phyloP scores from a whole-genome alignment of 2,888 invertebrate species.

The Amblyjoppa fuscipennis region DNA sequence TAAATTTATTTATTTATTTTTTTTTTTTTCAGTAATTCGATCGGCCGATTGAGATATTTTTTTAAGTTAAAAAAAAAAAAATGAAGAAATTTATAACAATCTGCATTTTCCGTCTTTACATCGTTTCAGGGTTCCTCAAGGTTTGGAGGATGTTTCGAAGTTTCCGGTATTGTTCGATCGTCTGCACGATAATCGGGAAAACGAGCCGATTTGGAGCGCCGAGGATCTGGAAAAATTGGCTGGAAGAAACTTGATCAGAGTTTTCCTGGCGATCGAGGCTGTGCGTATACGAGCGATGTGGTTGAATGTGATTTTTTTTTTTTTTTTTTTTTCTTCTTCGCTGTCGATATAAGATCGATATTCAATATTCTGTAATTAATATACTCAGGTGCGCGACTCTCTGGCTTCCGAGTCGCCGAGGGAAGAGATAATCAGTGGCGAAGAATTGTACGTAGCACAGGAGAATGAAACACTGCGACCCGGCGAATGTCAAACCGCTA shows the following conservation, averaged over 20 bases:
- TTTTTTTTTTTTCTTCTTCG: not conserved
- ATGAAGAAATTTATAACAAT: not conserved
- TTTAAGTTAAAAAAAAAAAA: not conserved
- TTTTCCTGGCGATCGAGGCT: conserved; percentile 83
- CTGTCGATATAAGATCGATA: not conserved
- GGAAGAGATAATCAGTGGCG: conserved; percentile 74
- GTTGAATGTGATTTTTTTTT: not conserved
- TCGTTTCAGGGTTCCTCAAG: conserved; percentile 84
- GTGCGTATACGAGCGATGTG: conserved; percentile 64
- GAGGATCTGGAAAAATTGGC: conserved; percentile 86
- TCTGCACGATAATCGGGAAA: conserved; percentile 76
- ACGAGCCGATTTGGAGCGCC: conserved; percentile 83
- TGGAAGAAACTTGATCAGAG: conserved; percentile 85
- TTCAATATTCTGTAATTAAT: not conserved
- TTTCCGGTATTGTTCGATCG: conserved; percentile 86
- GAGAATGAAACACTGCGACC: conserved; percentile 68
- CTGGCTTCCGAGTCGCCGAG: conserved; percentile 70
- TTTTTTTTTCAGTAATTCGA: no score
- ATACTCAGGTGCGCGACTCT: conserved; percentile 75
- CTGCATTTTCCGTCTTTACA: not conserved
- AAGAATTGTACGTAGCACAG: conserved; percentile 75
- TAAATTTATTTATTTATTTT: not conserved
- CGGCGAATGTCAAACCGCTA: conserved; percentile 78
- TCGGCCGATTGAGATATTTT: no score
- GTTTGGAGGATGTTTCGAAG: conserved; percentile 86